Percentiles rank a stretch among this genome's conserved stretches.
Conservation (phyloP, 2,888 invertebrate species). For the Tenthredo mesomela region DNA sequence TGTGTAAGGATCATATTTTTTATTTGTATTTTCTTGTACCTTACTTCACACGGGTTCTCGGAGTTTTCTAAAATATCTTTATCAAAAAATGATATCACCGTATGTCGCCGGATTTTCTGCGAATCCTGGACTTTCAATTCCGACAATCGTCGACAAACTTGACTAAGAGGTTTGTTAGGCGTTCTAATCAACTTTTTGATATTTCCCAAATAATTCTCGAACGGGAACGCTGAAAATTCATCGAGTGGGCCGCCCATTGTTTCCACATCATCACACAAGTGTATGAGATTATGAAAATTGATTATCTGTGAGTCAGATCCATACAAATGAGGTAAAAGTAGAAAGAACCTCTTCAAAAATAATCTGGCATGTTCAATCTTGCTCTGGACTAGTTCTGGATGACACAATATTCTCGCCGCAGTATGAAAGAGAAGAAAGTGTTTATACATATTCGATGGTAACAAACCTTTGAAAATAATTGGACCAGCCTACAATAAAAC, state of each 20-base stretch:
- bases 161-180: background rate
- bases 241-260: background rate
- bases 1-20: no score
- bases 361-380: no score
- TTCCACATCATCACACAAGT: background rate
- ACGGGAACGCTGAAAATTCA: constrained; percentile 8
- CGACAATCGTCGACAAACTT: background rate
- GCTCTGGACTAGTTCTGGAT: background rate
- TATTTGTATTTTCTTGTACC: no score
- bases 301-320: background rate
- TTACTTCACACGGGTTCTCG: no score
- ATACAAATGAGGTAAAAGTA: background rate
- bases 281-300: background rate
- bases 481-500: constrained; percentile 29
- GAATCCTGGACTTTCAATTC: background rate
- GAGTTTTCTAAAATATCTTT: no score
- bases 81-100: no score
- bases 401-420: background rate
- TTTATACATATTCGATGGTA: constrained; percentile 23
- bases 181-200: background rate
- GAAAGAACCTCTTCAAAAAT: background rate
- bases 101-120: no score
- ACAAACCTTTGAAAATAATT: constrained; percentile 33
- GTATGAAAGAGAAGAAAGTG: constrained; percentile 49
- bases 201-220: background rate